phyloP scores from a whole-genome alignment of 2,113 vertebrate genomes.

The Merops nubicus region DNA sequence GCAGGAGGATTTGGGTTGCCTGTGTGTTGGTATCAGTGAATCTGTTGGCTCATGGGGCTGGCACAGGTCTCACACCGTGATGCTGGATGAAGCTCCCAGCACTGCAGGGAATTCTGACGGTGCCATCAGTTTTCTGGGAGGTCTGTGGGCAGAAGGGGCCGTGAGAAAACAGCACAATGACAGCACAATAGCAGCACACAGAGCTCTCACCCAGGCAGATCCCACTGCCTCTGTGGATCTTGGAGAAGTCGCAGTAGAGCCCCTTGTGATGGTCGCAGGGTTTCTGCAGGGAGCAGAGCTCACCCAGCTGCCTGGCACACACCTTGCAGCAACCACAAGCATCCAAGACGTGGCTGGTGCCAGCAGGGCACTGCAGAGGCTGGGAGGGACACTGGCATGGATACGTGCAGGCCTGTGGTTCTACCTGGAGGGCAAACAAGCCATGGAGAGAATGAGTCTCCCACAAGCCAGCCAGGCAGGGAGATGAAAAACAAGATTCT shows the following conservation, averaged over 20 bases:
- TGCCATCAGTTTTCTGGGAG: neutral
- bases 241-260: slow-evolving; percentile 78
- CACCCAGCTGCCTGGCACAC: slow-evolving; percentile 78
- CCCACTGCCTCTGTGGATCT: slow-evolving; percentile 67
- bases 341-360: slow-evolving; percentile 79
- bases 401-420: slow-evolving; percentile 60
- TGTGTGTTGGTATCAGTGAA: neutral
- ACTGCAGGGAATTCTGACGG: rapidly evolving
- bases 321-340: slow-evolving; percentile 85
- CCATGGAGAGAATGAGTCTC: neutral
- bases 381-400: slow-evolving; percentile 77
- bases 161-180: neutral
- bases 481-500: neutral
- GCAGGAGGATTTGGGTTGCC: rapidly evolving
- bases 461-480: rapidly evolving
- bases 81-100: neutral
- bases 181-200: neutral
- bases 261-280: slow-evolving; percentile 83
- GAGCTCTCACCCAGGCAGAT: slow-evolving; percentile 79
- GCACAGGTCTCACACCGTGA: neutral
- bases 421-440: slow-evolving; percentile 69
- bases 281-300: slow-evolving; percentile 75
- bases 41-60: neutral
- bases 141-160: neutral
- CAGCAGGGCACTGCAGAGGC: slow-evolving; percentile 61